phyloP scores from a whole-genome alignment of 2,797 vertebrate species.

The Oophaga sylvatica region DNA sequence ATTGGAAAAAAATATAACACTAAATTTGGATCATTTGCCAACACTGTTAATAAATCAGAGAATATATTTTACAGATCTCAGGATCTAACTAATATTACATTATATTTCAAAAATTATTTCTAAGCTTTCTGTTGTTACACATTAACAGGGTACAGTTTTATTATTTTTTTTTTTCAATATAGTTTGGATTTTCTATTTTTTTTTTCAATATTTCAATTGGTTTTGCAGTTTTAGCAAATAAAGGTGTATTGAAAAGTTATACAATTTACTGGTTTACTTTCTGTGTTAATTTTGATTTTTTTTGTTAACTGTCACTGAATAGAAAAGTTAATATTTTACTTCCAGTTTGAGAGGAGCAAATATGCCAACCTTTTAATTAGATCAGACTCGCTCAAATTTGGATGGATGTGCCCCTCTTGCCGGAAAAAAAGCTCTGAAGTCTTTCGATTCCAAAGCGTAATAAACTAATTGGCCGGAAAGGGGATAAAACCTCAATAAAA shows the following conservation, averaged over 20 bases:
- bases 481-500: too few relatives aligned
- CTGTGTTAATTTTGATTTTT: neutral
- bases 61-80: neutral
- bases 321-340: too few relatives aligned
- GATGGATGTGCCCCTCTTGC: too few relatives aligned
- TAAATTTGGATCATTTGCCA: neutral
- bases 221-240: neutral
- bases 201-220: neutral
- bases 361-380: too few relatives aligned
- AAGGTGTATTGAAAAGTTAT: neutral
- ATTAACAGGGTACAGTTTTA: neutral
- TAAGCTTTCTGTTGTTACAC: neutral
- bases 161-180: neutral
- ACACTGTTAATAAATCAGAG: neutral
- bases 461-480: too few relatives aligned
- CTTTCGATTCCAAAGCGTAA: too few relatives aligned
- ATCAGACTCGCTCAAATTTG: too few relatives aligned
- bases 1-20: neutral
- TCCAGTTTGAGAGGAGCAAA: too few relatives aligned
- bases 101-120: neutral
- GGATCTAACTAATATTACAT: neutral
- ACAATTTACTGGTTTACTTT: neutral
- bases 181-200: neutral
- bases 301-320: neutral
- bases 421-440: too few relatives aligned